Conservation (phyloP, 2,888 invertebrate genomes). For the Agrochola litura region DNA sequence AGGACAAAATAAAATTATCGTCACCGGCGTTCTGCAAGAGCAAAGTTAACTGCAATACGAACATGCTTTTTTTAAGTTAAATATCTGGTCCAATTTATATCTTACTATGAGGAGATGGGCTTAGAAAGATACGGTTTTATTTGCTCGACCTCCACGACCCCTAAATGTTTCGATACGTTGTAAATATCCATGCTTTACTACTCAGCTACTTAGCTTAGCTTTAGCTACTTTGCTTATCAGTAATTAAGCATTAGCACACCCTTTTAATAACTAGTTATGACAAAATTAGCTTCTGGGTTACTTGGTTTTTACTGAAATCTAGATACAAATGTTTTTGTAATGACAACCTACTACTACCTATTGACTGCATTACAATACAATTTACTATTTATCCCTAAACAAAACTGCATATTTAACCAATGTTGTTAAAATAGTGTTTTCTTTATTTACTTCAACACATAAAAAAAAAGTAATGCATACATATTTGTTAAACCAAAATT, state of each 20-base stretch:
- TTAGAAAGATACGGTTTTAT: background rate
- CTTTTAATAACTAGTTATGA: background rate
- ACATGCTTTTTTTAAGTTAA: background rate
- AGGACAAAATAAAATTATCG: background rate
- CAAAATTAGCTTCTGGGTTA: background rate
- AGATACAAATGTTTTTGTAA: background rate
- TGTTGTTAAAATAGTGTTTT: background rate
- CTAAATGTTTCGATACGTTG: background rate
- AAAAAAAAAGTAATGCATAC: background rate
- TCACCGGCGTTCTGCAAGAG: background rate
- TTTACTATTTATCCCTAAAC: background rate
- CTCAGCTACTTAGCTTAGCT: too few relatives aligned
- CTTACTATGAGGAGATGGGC: background rate
- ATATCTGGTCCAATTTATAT: background rate
- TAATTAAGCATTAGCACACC: background rate
- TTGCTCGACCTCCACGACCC: conserved; percentile 4
- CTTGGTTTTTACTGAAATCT: background rate
- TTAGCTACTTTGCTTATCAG: too few relatives aligned
- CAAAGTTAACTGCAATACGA: background rate
- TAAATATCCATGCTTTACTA: background rate
- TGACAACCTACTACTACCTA: too few relatives aligned
- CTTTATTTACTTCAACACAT: background rate
- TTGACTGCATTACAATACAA: background rate
- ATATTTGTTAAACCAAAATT: background rate
- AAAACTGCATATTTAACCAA: background rate